phyloP scores from a whole-genome alignment of 2,888 invertebrate genomes.

The Pandemis heparana region DNA sequence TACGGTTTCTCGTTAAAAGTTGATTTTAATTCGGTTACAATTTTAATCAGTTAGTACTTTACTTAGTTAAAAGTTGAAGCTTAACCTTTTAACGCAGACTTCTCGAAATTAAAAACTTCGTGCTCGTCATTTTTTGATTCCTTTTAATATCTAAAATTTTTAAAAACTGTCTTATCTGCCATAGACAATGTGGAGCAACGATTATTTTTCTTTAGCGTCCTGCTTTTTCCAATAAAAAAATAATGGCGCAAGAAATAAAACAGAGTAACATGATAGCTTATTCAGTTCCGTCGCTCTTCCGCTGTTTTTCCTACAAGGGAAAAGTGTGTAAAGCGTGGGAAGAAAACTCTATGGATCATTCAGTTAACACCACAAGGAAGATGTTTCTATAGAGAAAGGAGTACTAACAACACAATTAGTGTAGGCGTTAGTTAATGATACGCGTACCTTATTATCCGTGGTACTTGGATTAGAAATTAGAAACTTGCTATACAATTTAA shows the following conservation, averaged over 20 bases:
- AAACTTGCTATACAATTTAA: background rate
- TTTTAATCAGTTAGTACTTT: background rate
- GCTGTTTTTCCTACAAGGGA: constrained; percentile 17
- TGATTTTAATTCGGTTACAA: background rate
- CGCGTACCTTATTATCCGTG: constrained; percentile 1
- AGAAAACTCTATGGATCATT: constrained; percentile 1
- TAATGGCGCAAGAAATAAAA: background rate
- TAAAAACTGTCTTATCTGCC: background rate
- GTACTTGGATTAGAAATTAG: constrained; percentile 4
- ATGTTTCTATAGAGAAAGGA: constrained; percentile 18
- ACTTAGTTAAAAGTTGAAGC: constrained; percentile 4
- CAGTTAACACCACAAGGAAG: background rate
- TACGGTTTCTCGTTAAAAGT: constrained; percentile 27
- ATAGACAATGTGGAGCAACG: background rate
- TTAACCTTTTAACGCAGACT: background rate
- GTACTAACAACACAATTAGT: constrained; percentile 23
- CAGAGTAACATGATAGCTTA: background rate
- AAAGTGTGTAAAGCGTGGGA: constrained; percentile 29
- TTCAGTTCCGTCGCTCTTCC: constrained; percentile 25
- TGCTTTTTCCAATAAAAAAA: background rate
- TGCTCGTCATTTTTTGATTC: background rate
- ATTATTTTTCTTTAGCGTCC: background rate
- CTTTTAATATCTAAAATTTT: background rate
- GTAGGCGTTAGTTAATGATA: constrained; percentile 25
- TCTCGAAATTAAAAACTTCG: background rate